Conservation (phyloP, 2,797 vertebrate genomes). For the Cichlasoma orientale region DNA sequence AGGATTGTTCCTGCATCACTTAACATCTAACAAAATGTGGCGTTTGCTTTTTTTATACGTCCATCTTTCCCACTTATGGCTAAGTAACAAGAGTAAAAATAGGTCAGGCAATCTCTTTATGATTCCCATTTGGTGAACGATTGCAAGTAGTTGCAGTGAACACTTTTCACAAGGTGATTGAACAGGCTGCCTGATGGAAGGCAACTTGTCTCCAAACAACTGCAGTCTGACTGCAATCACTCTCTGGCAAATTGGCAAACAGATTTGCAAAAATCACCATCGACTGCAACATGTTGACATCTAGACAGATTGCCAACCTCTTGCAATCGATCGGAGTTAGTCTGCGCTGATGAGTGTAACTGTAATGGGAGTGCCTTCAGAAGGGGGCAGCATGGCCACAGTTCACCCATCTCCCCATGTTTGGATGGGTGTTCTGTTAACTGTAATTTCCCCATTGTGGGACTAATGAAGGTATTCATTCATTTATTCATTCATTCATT, state of each 20-base stretch:
- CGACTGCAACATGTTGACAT: no score
- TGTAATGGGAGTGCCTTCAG: no score
- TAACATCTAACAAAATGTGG: not conserved
- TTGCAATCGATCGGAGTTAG: not conserved
- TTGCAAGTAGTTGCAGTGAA: not conserved
- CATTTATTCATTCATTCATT: no score
- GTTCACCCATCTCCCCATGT: no score
- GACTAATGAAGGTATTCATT: no score
- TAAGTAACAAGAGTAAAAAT: not conserved
- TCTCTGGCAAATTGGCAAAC: not conserved
- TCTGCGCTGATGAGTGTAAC: not conserved
- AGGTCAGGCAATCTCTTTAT: not conserved
- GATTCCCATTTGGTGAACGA: not conserved
- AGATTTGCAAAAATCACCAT: no score
- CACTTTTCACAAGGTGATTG: not conserved
- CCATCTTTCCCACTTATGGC: not conserved
- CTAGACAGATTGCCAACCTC: not conserved
- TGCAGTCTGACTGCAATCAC: not conserved
- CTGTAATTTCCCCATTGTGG: no score
- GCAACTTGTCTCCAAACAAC: not conserved
- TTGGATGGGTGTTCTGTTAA: no score
- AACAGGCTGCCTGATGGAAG: not conserved
- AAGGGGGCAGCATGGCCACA: no score
- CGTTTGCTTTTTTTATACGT: not conserved
- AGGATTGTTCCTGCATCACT: not conserved